Evolutionary conservation across 1,140 invertebrate species (phyloP), one percentile per base, ranked within the genome.

Genomic region (Choristoneura fumiferana): DNA sequence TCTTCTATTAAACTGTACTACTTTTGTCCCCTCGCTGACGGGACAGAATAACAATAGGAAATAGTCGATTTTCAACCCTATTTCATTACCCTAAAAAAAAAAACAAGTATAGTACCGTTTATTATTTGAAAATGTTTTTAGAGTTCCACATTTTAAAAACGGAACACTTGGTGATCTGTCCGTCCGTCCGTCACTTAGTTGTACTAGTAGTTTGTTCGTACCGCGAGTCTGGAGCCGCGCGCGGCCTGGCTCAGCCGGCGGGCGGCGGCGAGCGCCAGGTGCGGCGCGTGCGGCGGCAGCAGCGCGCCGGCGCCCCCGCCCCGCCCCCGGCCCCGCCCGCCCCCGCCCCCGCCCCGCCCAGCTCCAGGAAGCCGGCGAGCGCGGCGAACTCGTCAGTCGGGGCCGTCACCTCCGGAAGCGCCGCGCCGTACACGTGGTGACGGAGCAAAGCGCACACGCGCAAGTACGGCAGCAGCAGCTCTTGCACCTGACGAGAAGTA

Each of bases 401-500:
- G 1, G 90, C 87, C 38, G 89, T 83, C 15, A 95, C 92, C 39
- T 93, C 90, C 0, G 96, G 96, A 70, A 97, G 89, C n/a, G 93
- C 91, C 75, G 95, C 92, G 39, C 94, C 93, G 86, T 97, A 98
- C 37, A 98, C 84, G 89, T 98, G 96, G 85, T 96, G 94, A 56
- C 95, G 92, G 15, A 98, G 86, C 1, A 98, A 84, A 1, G 96
- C 92, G 0, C 96, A 95, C 40, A 98, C 92, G 17, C 96, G 91
- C 49, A 99, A 78, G 81, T 96, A 98, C 4, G 96, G 96, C 59
- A 98, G 80, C 71, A 95, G 95, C 15, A 96, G 83, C 39, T 93
- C 92, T 84, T 96, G 94, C 40, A 98, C 89, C 90, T 95, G 84
- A 0, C 10, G 34, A 39, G 22, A 2, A 4, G 5, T 0, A 29